These are phyloP conservation scores for Drosophila leonis DNA, from an alignment of 2,888 invertebrate species.

Conservation along the genomic window DNA sequence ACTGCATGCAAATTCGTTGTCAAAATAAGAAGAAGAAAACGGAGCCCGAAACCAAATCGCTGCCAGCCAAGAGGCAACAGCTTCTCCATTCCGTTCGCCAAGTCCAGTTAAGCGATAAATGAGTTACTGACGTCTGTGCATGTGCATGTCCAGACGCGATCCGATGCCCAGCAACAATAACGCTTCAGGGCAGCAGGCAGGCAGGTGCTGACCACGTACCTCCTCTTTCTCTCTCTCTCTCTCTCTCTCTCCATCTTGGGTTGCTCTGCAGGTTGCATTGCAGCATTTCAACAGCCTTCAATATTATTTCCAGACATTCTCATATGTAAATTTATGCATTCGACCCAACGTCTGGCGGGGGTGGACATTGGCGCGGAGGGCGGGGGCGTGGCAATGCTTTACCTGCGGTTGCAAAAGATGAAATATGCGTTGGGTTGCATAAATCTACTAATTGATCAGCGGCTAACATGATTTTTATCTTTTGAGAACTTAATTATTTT, in stretches of 20 bases:
- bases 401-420: slow-evolving; percentile 62
- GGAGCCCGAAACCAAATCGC: slow-evolving; percentile 34
- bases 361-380: slow-evolving; percentile 8
- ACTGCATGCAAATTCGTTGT: slow-evolving; percentile 84
- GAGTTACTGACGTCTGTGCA: slow-evolving; percentile 79
- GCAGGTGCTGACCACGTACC: slow-evolving; percentile 13
- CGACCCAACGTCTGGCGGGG: slow-evolving; percentile 15
- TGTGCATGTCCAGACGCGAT: slow-evolving; percentile 62
- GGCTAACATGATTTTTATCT: slow-evolving; percentile 84
- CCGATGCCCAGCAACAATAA: slow-evolving; percentile 32
- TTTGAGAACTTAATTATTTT: slow-evolving; percentile 84
- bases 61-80: slow-evolving; percentile 13
- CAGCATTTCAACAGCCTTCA: slow-evolving; percentile 82
- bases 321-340: slow-evolving; percentile 82
- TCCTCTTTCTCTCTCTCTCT: slow-evolving; percentile 25
- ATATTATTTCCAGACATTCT: slow-evolving; percentile 76
- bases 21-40: slow-evolving; percentile 63
- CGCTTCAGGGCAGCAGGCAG: slow-evolving; percentile 48
- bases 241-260: neutral
- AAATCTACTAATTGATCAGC: slow-evolving; percentile 83
- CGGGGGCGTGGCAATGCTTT: slow-evolving; percentile 22
- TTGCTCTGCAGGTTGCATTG: slow-evolving; percentile 58
- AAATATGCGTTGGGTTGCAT: slow-evolving; percentile 71
- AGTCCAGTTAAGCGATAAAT: slow-evolving; percentile 79
- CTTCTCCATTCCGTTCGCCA: slow-evolving; percentile 18